A percentile compares a stretch with the other conserved stretches of the same genome.
Conservation (phyloP, 2,888 invertebrate genomes). For the Tiliacea aurago region DNA sequence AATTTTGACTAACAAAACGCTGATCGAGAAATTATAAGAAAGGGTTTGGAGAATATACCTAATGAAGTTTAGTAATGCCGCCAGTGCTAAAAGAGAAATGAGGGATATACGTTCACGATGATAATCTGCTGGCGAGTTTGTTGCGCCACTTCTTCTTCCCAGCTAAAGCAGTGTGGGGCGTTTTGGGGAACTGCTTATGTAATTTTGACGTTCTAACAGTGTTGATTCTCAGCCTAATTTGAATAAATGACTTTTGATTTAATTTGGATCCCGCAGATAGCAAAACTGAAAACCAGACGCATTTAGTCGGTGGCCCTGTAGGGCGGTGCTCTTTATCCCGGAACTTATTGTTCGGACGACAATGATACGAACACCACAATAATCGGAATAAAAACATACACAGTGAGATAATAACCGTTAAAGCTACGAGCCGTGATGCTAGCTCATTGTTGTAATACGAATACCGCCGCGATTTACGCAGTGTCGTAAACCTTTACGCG, state of each 20-base stretch:
- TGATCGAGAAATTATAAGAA: slow-evolving; percentile 2
- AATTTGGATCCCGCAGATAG: background rate
- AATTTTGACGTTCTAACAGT: background rate
- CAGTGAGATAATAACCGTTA: slow-evolving; percentile 44
- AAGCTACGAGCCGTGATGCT: slow-evolving; percentile 26
- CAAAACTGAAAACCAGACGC: background rate
- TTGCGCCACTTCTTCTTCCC: background rate
- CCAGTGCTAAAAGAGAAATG: background rate
- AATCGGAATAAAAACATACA: slow-evolving; percentile 21
- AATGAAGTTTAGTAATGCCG: background rate
- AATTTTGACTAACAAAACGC: background rate
- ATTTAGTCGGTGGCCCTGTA: background rate
- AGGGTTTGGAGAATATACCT: background rate
- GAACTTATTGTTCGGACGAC: background rate
- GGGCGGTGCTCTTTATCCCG: background rate
- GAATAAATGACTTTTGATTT: background rate
- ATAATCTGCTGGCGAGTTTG: background rate
- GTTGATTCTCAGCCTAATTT: background rate
- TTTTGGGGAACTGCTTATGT: background rate
- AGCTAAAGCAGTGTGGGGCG: background rate
- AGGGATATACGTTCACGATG: background rate
- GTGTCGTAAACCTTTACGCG: slow-evolving; percentile 59
- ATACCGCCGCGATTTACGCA: slow-evolving; percentile 51
- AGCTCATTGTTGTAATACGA: slow-evolving; percentile 33
- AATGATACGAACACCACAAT: slow-evolving; percentile 1